phyloP scores from a whole-genome alignment of 2,888 invertebrate species.

The Sabatieria punctata region DNA sequence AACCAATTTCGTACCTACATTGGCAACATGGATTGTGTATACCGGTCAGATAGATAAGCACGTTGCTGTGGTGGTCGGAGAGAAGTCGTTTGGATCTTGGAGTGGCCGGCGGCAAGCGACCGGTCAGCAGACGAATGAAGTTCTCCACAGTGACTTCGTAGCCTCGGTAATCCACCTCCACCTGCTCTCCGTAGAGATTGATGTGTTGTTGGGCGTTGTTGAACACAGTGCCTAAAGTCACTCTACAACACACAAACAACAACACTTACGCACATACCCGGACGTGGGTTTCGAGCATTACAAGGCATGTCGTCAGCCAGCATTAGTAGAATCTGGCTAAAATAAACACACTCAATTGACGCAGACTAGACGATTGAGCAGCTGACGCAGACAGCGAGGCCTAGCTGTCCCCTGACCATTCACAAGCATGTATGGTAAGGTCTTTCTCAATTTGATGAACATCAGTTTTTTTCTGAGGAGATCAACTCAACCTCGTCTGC shows the following conservation, averaged over 20 bases:
- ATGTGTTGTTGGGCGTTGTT: conserved; percentile 95
- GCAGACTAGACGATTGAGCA: too few species aligned
- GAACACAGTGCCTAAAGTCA: conserved; percentile 62
- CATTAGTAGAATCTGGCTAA: conserved; percentile 86
- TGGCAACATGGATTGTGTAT: neutral
- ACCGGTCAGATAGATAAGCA: conserved; percentile 80
- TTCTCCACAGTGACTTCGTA: conserved; percentile 85
- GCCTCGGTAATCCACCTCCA: conserved; percentile 50
- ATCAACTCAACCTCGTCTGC: neutral
- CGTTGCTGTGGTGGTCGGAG: conserved; percentile 89
- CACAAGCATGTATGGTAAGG: too few species aligned
- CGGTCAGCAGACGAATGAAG: conserved; percentile 85
- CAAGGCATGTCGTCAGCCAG: conserved; percentile 99
- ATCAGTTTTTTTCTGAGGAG: neutral
- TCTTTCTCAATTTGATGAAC: neutral
- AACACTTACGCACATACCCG: too few species aligned
- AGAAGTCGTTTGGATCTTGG: conserved; percentile 83
- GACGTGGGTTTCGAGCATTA: conserved; percentile 87
- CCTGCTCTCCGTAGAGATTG: conserved; percentile 97
- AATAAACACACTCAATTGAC: too few species aligned
- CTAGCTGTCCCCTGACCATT: too few species aligned
- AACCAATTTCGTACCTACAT: too few species aligned
- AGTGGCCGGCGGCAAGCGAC: conserved; percentile 72
- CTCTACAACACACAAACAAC: too few species aligned
- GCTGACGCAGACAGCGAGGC: too few species aligned